These are phyloP conservation scores for Fratercula arctica DNA, from an alignment of 2,797 vertebrate genomes.

Conservation along the genomic window DNA sequence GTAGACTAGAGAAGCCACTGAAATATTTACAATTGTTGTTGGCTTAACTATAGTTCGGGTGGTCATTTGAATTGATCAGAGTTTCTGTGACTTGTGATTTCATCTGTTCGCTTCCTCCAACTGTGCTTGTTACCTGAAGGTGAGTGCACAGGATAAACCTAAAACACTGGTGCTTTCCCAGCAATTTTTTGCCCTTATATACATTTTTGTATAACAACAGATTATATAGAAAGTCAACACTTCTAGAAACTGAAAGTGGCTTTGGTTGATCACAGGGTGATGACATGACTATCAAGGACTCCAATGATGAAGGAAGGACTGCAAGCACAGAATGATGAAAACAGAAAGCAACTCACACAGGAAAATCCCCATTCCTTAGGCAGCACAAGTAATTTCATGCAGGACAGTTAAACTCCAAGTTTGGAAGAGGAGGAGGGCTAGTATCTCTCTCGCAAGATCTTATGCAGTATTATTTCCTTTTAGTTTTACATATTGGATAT, in stretches of 20 bases:
- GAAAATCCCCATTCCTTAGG: not conserved
- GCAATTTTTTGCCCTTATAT: not conserved
- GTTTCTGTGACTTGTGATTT: not conserved
- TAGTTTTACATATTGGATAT: not conserved
- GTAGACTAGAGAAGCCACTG: not conserved
- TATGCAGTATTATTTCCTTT: not conserved
- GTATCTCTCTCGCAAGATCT: not conserved
- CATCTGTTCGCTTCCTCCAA: not conserved
- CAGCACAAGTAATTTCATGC: not conserved
- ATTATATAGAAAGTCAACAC: not conserved
- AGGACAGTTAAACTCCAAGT: not conserved
- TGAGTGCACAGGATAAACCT: not conserved
- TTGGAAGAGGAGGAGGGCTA: not conserved
- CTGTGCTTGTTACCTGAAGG: not conserved
- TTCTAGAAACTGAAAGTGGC: not conserved
- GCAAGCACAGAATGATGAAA: not conserved
- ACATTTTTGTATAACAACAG: not conserved
- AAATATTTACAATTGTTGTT: not conserved
- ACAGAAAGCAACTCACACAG: not conserved
- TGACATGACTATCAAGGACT: not conserved
- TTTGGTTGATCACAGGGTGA: not conserved
- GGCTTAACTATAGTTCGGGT: not conserved
- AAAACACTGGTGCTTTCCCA: not conserved
- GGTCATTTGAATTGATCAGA: not conserved
- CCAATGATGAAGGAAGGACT: not conserved